phyloP scores from a whole-genome alignment of 2,113 vertebrate species.

The Murina feae region DNA sequence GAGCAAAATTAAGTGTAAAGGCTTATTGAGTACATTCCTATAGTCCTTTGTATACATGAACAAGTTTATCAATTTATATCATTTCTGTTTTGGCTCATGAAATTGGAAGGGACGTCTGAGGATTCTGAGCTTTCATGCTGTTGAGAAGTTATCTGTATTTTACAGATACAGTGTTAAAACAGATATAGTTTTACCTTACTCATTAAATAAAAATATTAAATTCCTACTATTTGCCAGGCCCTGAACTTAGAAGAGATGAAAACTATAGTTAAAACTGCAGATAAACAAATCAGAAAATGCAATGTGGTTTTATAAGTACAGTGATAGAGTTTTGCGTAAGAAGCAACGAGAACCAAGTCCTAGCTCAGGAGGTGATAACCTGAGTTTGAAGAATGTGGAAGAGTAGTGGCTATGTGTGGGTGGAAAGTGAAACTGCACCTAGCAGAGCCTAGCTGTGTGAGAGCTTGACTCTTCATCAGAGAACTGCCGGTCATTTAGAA shows the following conservation, averaged over 20 bases:
- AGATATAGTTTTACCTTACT: background rate
- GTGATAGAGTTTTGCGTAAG: background rate
- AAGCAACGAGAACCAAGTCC: background rate
- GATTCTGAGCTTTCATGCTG: background rate
- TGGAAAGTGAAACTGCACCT: background rate
- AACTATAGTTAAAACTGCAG: background rate
- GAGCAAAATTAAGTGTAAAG: background rate
- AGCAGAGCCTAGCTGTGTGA: background rate
- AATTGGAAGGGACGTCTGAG: background rate
- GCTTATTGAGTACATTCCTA: background rate
- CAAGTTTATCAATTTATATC: background rate
- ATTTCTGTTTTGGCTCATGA: slow-evolving; percentile 14
- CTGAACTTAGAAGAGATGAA: background rate
- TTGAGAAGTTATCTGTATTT: background rate
- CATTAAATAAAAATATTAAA: background rate
- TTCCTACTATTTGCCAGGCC: background rate
- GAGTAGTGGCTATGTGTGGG: background rate
- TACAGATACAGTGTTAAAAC: background rate
- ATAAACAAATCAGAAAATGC: slow-evolving; percentile 21
- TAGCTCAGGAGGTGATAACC: background rate
- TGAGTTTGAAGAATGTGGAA: background rate
- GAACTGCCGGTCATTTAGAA: slow-evolving; percentile 7
- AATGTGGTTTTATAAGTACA: background rate
- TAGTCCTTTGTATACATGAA: background rate
- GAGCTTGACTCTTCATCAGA: background rate